These are phyloP conservation scores for Triops longicaudatus DNA, from an alignment of 1,140 invertebrate genomes.

Conservation along the genomic window DNA sequence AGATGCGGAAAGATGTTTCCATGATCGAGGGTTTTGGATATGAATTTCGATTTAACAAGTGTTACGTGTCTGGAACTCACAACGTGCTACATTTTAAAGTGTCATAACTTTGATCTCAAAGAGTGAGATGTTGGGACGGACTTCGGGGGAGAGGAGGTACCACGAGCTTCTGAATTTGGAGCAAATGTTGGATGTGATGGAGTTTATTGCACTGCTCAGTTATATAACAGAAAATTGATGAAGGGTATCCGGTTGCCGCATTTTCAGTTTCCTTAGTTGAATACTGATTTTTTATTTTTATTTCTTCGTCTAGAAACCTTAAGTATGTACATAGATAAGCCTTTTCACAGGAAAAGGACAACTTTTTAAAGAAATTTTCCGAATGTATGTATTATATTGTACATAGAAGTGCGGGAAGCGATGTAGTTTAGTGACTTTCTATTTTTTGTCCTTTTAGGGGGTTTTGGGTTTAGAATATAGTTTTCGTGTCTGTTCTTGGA, in stretches of 20 bases:
- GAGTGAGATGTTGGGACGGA: neutral
- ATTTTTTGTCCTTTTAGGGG: neutral
- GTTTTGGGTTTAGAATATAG: neutral
- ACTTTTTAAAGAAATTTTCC: neutral
- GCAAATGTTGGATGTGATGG: neutral
- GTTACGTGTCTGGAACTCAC: neutral
- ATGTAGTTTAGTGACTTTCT: neutral
- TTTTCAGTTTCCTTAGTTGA: neutral
- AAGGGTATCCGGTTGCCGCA: neutral
- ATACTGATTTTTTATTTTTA: neutral
- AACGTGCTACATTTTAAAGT: neutral
- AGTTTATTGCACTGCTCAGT: conserved; percentile 11
- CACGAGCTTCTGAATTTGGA: neutral
- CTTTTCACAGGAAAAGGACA: neutral
- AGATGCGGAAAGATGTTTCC: neutral
- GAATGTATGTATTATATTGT: neutral
- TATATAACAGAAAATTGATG: neutral
- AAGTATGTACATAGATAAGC: neutral
- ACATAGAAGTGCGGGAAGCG: neutral
- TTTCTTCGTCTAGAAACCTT: neutral
- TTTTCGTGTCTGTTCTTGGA: neutral
- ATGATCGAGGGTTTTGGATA: neutral
- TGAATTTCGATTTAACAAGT: neutral
- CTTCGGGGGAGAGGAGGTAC: neutral
- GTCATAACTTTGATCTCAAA: conserved; percentile 10